These are phyloP conservation scores for Hapalemur alaotrensis DNA, from an alignment of 2,797 vertebrate species.

Conservation along the genomic window DNA sequence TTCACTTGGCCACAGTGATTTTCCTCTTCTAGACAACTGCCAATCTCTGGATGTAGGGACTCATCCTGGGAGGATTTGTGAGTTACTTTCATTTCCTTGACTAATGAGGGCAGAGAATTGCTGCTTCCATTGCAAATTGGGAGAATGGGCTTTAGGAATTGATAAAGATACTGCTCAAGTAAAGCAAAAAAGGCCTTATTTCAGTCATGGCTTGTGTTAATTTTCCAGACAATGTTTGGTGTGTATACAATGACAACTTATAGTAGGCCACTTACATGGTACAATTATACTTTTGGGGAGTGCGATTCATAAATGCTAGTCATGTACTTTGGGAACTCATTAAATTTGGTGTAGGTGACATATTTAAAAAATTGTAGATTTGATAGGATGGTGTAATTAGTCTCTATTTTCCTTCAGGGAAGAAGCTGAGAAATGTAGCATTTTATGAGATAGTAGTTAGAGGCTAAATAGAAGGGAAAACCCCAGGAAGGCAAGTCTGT, in stretches of 20 bases:
- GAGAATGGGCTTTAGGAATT: background rate
- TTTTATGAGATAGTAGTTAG: background rate
- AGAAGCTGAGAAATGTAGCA: background rate
- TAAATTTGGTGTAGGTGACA: conserved; percentile 9
- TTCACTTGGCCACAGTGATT: background rate
- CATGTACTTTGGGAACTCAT: background rate
- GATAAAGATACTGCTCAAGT: background rate
- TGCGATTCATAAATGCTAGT: background rate
- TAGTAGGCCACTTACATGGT: background rate
- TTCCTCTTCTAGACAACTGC: background rate
- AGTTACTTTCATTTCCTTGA: background rate
- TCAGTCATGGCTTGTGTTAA: background rate
- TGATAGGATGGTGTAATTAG: background rate
- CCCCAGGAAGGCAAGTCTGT: background rate
- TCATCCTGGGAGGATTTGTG: background rate
- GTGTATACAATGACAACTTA: background rate
- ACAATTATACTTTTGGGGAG: background rate
- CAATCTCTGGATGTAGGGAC: background rate
- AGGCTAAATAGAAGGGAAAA: background rate
- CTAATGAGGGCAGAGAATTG: background rate
- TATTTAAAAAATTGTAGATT: background rate
- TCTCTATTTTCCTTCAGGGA: background rate
- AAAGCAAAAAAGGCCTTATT: background rate
- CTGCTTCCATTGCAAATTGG: background rate
- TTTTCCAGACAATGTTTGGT: background rate